Percentiles rank a stretch among this genome's conserved stretches.
phyloP scores from a whole-genome alignment of 2,797 vertebrate species.

The Tympanoctomys barrerae region DNA sequence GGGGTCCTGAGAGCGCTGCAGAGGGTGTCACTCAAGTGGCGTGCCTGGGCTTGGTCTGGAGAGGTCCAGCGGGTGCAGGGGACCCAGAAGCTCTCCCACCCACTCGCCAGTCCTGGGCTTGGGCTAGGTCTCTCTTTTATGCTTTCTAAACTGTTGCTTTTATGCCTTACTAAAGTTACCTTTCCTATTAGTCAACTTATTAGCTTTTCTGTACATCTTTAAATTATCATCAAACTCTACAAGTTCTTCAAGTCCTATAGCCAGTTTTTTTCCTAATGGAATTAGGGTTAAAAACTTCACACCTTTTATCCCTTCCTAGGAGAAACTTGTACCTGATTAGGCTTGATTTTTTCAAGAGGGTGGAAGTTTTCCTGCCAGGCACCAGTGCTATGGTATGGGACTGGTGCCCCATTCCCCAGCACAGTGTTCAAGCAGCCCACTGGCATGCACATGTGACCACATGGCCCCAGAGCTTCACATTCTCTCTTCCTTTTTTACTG shows the following conservation, averaged over 20 bases:
- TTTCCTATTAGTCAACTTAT: not conserved
- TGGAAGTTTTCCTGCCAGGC: not conserved
- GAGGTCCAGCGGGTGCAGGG: too few relatives aligned
- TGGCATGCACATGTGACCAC: too few relatives aligned
- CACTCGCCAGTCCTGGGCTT: too few relatives aligned
- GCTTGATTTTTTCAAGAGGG: not conserved
- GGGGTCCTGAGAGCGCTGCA: too few relatives aligned
- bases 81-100: too few relatives aligned
- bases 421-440: not conserved
- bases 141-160: not conserved
- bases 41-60: too few relatives aligned
- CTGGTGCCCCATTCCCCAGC: not conserved
- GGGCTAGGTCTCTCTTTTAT: too few relatives aligned
- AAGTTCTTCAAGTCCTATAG: not conserved
- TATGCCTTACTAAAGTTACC: not conserved
- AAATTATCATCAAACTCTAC: slow-evolving; percentile 7
- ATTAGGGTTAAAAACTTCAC: not conserved
- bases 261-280: not conserved
- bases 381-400: not conserved
- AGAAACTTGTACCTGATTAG: not conserved
- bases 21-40: too few relatives aligned
- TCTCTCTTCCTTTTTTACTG: not conserved
- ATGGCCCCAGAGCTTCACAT: not conserved
- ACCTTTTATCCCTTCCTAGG: not conserved
- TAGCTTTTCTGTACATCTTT: slow-evolving; percentile 12